Percentiles rank a stretch among this genome's conserved stretches.
These are phyloP conservation scores for Rhopalosiphum maidis DNA, from an alignment of 1,140 invertebrate species.

Conservation along the genomic window DNA sequence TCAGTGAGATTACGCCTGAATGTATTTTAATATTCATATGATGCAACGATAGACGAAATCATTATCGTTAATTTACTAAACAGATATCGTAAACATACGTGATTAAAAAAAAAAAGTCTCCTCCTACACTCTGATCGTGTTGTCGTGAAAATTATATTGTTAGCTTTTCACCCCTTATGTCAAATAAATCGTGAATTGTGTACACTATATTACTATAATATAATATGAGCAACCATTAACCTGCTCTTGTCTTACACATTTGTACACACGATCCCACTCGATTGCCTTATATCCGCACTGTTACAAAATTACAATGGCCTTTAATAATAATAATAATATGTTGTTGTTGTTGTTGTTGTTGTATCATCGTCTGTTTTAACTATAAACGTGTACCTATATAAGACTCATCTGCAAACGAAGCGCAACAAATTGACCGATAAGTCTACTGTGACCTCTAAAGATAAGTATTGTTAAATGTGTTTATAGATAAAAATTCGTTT, in stretches of 20 bases:
- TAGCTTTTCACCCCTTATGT: background rate
- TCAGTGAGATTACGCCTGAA: background rate
- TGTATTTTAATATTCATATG: background rate
- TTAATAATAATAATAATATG: background rate
- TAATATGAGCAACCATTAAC: slow-evolving; percentile 5
- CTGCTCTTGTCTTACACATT: background rate
- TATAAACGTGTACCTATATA: background rate
- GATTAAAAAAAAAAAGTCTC: background rate
- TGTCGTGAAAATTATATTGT: background rate
- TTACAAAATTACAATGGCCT: background rate
- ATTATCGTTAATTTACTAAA: background rate
- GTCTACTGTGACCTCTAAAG: slow-evolving; percentile 30
- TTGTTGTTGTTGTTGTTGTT: background rate
- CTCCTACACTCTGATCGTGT: background rate
- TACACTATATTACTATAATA: background rate
- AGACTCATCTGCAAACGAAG: slow-evolving; percentile 19
- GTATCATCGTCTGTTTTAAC: background rate
- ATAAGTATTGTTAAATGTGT: slow-evolving; percentile 16
- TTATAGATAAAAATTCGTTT: slow-evolving; percentile 18
- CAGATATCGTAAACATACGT: background rate
- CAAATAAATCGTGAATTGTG: background rate
- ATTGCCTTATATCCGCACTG: background rate
- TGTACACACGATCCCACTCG: background rate
- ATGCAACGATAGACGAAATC: background rate
- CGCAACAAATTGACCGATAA: slow-evolving; percentile 36